Evolutionary conservation across 2,888 invertebrate genomes (phyloP).

Genomic region (Salticus scenicus): DNA sequence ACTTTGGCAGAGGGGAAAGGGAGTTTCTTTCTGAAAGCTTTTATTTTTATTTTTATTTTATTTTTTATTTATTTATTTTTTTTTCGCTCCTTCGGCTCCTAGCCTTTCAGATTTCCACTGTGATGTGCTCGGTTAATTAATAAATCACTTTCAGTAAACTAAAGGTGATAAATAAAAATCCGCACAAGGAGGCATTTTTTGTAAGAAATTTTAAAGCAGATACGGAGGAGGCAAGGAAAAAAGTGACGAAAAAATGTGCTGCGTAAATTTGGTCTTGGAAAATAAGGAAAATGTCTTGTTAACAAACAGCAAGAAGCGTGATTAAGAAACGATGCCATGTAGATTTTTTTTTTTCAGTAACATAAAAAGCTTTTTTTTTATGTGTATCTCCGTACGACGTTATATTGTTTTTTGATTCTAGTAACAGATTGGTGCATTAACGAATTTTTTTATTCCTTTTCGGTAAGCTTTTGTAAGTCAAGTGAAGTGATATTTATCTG

Average conservation of each 20-base stretch:
- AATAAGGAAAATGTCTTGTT: constrained; percentile 28
- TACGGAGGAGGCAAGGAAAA: constrained; percentile 21
- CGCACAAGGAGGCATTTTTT: constrained; percentile 32
- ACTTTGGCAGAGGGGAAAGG: constrained; percentile 21
- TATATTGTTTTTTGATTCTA: constrained; percentile 29
- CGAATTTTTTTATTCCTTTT: constrained; percentile 3
- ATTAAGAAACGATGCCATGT: constrained; percentile 18
- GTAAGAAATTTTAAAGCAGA: constrained; percentile 41
- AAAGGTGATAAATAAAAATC: constrained; percentile 62
- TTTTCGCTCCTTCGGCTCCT: background rate
- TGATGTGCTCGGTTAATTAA: constrained; percentile 64
- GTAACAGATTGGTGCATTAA: constrained; percentile 24
- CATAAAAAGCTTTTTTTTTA: constrained; percentile 7
- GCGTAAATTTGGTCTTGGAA: constrained; percentile 31
- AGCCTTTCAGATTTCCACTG: constrained; percentile 18
- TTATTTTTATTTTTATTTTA: too few relatives aligned
- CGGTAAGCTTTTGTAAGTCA: constrained; percentile 14
- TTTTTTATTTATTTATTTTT: too few relatives aligned
- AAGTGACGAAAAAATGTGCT: constrained; percentile 9
- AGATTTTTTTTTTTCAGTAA: background rate
- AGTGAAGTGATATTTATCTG: constrained; percentile 9
- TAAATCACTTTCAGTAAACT: constrained; percentile 66
- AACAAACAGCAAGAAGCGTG: constrained; percentile 26
- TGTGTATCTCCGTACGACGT: background rate
- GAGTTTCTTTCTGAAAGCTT: constrained; percentile 47